Base-by-base conservation (phyloP, 2,113 vertebrate species). In the Meleagris gallopavo region DNA sequence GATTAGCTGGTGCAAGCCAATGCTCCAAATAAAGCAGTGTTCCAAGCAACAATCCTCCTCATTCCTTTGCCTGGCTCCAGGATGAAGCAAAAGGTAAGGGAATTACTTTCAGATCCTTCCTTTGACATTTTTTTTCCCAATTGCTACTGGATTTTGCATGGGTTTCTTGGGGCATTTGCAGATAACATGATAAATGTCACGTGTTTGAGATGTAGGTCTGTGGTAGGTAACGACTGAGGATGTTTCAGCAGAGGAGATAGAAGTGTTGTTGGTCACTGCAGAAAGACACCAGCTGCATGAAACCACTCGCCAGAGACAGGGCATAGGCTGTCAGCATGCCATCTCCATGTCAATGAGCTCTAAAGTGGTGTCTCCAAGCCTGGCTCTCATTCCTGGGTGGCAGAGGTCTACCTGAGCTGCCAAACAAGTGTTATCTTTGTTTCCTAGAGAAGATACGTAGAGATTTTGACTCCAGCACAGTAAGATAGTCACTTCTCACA, bases 161-260 rank as follows among this genome's bases (percentile, higher is more conserved):
- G 6, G 19, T 73, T 94, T 90, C 45, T 58, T 79, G 24, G 30
- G 27, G 14, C 32, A 13, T 69, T 77, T 67, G 12, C 52, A 81
- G 43, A 45, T 48, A 36, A 52, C n/a, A 45, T 1, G 4, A 41
- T 14, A 55, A 83, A 10, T 0, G 0, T 45, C 65, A 43, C 0
- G 0, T 78, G 29, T 24, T 36, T 72, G 24, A 16, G 34, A 11
- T 52, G 55, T 14, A 73, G 22, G 34, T 16, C 46, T 71, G 52
- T 9, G 57, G 43, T 22, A 36, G 8, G 32, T 46, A 86, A 5
- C 7, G 20, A 48, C 40, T 0, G 0, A 73, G 0, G 21, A 41
- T n/a, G 25, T 27, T 75, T 86, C 48, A 58, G 52, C 30, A 89
- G 65, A 29, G 14, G n/a, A 86, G 8, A 15, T 61, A 4, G 43